phyloP scores from a whole-genome alignment of 2,113 vertebrate genomes.

The Pseudorectes ferrugineus region DNA sequence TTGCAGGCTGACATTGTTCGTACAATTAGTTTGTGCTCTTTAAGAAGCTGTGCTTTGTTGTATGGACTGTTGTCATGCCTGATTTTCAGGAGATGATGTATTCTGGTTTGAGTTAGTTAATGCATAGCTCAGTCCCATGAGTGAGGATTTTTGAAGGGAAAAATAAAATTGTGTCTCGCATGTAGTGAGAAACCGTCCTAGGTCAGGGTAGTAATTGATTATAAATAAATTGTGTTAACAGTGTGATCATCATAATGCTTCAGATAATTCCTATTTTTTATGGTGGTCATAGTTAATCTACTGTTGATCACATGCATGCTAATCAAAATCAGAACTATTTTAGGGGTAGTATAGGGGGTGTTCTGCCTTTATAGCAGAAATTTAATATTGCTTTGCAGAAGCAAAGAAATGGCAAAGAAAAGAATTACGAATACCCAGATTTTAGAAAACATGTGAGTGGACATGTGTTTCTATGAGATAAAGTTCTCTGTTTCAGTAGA shows the following conservation, averaged over 20 bases:
- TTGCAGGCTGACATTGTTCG: neutral
- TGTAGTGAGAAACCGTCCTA: neutral
- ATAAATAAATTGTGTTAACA: neutral
- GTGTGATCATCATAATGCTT: accelerated
- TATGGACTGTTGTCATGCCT: accelerated
- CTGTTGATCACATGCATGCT: neutral
- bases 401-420: neutral
- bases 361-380: neutral
- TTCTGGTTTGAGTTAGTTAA: neutral
- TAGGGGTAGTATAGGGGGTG: neutral
- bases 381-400: neutral
- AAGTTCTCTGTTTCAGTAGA: neutral
- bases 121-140: accelerated
- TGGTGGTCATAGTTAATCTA: neutral
- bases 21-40: accelerated
- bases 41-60: neutral
- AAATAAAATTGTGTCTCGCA: accelerated
- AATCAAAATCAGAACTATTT: neutral
- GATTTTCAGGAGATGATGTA: neutral
- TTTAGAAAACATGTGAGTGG: neutral
- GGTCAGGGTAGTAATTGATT: neutral
- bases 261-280: neutral
- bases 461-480: accelerated
- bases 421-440: accelerated
- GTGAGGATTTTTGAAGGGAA: neutral